phyloP scores from a whole-genome alignment of 2,888 invertebrate genomes.

The Anthophora plumipes region DNA sequence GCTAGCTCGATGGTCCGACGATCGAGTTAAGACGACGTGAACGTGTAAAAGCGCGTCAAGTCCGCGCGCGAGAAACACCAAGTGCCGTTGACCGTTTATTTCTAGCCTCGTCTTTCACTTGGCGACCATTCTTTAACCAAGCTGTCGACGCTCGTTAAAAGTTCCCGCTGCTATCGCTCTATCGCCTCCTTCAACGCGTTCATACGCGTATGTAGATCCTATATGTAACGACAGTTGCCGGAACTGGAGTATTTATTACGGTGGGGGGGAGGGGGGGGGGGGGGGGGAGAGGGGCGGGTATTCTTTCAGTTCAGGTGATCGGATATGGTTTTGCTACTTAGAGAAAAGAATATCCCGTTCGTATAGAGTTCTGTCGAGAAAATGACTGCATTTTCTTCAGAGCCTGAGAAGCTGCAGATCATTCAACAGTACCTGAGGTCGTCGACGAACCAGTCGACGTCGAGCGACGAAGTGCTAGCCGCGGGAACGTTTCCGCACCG shows the following conservation, averaged over 20 bases:
- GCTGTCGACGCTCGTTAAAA: background rate
- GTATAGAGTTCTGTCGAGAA: background rate
- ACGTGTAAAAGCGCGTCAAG: constrained; percentile 12
- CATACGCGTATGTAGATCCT: too few species aligned
- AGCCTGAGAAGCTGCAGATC: constrained; percentile 82
- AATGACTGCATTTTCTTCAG: constrained; percentile 59
- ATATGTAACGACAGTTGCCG: too few species aligned
- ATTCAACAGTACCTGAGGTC: constrained; percentile 83
- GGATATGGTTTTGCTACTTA: too few species aligned
- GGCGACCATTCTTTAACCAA: constrained; percentile 7
- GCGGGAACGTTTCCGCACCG: constrained; percentile 1
- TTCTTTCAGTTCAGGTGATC: too few species aligned
- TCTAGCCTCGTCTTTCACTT: background rate
- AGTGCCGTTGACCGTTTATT: constrained; percentile 50
- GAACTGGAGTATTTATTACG: too few species aligned
- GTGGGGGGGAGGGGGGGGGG: too few species aligned
- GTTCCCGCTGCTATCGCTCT: background rate
- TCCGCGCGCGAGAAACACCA: constrained; percentile 30
- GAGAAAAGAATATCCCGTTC: too few species aligned
- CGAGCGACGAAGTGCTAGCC: constrained; percentile 1
- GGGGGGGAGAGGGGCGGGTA: too few species aligned
- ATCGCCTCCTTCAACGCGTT: too few species aligned
- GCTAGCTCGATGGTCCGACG: constrained; percentile 18
- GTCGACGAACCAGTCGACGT: constrained; percentile 64
- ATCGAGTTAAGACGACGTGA: constrained; percentile 34